Base-by-base conservation (phyloP, 2,888 invertebrate species). In the Eupithecia vulgata region DNA sequence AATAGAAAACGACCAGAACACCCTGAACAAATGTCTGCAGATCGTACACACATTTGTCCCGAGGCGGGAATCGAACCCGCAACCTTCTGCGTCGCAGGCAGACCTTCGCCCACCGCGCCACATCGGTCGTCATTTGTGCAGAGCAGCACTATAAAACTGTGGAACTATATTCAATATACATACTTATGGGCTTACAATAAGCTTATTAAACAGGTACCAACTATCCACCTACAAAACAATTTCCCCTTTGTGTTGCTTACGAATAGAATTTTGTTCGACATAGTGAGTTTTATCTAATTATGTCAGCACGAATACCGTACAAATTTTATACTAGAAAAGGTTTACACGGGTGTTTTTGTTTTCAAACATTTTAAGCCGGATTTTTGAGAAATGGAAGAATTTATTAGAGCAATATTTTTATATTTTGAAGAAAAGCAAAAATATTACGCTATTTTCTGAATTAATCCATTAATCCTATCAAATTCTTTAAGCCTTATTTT, bases 271-370 rank as follows among this genome's bases (percentile, higher is more conserved):
- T 77, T 66, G 72, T 76, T 75, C 59, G 72, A 67, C 75, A 80
- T 80, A 79, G 77, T 79, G 75, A 74, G 76, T 80, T 78, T 76
- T 72, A 67, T 74, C 73, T 72, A 79, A 81, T 79, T 78, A 73
- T 77, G 72, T 75, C 71, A 71, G 73, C 42, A 57, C 71, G 68
- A 77, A 71, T 74, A 67, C 71, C 65, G 37, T 67, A 72, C 30
- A 34, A 78, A 61, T 78, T 76, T 74, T 73, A 71, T 62, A 64
- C 70, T 64, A 66, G 70, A 52, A 83, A 83, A 80, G 78, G 81
- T 76, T 79, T 80, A 78, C 84, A 83, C 83, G 85, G 79, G 81
- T 72, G 75, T 35, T 17, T 37, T 64, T 64, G n/a, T 10, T 61
- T 15, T 61, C 34, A 15, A 52, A 52, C 21, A 52, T 52, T 52